Percentiles rank a stretch among this genome's conserved stretches.
Evolutionary conservation across 2,888 invertebrate species (phyloP).

Genomic region (Coelopa pilipes): DNA sequence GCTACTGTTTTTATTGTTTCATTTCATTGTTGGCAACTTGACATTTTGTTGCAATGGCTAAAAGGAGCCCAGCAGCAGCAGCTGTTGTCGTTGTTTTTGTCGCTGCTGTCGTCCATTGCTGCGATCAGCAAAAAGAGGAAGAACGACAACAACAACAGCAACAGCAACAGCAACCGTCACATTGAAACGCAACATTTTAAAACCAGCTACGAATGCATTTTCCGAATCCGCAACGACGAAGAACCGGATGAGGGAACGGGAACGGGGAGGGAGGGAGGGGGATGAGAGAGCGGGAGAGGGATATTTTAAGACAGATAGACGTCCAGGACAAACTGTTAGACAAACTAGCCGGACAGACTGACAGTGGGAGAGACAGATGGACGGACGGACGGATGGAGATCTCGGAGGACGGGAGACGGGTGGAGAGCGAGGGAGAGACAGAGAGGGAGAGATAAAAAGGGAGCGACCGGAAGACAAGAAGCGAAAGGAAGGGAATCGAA

Average conservation of each 20-base stretch:
- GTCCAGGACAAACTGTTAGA: not conserved
- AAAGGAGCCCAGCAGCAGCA: not conserved
- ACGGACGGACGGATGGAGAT: too few species aligned
- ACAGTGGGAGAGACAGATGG: not conserved
- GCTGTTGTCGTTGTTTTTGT: not conserved
- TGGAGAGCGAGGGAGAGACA: not conserved
- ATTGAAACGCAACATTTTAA: not conserved
- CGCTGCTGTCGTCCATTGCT: too few species aligned
- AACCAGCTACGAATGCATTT: not conserved
- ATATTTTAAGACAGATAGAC: too few species aligned
- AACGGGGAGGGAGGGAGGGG: too few species aligned
- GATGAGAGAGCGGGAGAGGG: too few species aligned
- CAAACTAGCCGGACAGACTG: not conserved
- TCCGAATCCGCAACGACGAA: not conserved
- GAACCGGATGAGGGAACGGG: not conserved
- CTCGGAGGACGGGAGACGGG: too few species aligned
- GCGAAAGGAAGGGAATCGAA: not conserved
- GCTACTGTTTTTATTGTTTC: not conserved
- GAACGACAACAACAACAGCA: too few species aligned
- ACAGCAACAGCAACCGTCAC: too few species aligned
- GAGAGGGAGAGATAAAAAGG: not conserved
- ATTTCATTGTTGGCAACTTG: not conserved
- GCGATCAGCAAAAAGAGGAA: too few species aligned
- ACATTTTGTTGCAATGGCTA: slow-evolving; percentile 3
- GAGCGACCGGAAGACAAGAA: not conserved